Evolutionary conservation across 2,113 vertebrate genomes (phyloP).

Genomic region (Calyptomena viridis): DNA sequence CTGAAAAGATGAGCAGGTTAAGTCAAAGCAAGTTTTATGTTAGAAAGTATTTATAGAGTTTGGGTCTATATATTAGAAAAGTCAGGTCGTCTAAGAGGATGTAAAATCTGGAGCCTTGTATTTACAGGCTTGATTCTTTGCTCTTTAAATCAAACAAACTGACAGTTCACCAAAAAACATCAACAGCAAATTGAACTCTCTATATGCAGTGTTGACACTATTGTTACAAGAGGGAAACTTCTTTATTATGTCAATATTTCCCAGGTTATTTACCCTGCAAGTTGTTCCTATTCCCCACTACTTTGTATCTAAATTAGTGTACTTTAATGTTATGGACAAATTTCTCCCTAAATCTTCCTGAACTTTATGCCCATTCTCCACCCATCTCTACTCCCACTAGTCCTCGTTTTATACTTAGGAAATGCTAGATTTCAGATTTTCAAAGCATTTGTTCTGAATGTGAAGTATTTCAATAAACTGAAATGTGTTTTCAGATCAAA

Average conservation of each 20-base stretch:
- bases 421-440: background rate
- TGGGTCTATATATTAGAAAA: background rate
- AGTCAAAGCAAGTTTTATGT: background rate
- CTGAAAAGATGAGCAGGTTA: background rate
- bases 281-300: background rate
- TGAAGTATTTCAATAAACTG: background rate
- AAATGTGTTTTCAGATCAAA: background rate
- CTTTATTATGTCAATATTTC: background rate
- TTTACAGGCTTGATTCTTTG: background rate
- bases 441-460: background rate
- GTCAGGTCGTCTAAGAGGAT: background rate
- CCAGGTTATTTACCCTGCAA: background rate
- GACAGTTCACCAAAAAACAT: background rate
- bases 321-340: background rate
- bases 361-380: background rate
- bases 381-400: background rate
- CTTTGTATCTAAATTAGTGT: background rate
- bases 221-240: background rate
- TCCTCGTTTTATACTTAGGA: background rate
- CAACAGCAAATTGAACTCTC: background rate
- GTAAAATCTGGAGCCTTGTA: background rate
- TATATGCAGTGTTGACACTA: background rate
- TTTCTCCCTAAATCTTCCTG: background rate
- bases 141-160: background rate
- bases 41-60: background rate